Evolutionary conservation across 1,140 invertebrate species (phyloP), one percentile per base, ranked within the genome.

Genomic region (Chrysomallon squamiferum): DNA sequence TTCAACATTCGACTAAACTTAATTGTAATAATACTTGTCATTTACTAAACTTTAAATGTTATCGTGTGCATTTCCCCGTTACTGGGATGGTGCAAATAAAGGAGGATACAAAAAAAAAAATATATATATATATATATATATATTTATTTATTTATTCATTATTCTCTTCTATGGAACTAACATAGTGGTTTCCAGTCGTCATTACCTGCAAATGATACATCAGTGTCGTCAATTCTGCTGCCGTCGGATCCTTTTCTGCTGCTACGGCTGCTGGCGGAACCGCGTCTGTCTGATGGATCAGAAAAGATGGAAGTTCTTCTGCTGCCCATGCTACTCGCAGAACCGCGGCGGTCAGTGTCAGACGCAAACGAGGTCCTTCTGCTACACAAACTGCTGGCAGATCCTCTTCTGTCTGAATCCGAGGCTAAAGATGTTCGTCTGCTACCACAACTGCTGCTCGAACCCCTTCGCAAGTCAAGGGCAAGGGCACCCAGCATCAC

Each of bases 171-270:
- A n/a, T n/a, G n/a, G n/a, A n/a, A n/a, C n/a, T n/a, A n/a, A n/a
- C n/a, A n/a, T n/a, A n/a, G n/a, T n/a, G n/a, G n/a, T n/a, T n/a
- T n/a, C n/a, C n/a, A 45, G 22, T 29, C 27, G 32, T 30, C 49
- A 60, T 64, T 60, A 77, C 76, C 76, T 20, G 72, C 74, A 13
- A 76, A 62, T 22, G 70, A 66, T 15, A 73, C 72, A 32, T 78
- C 77, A 7, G 74, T 75, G 54, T 78, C 77, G 27, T 76, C 77
- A 52, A 74, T 71, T 54, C 73, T 62, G 45, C 74, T 78, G 13
- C 72, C 74, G 62, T 78, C 77, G 2, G 77, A 78, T 47, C 71
- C 72, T 60, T 76, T 78, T 18, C 74, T 61, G 25, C 77, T 78
- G 49, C 74, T 78, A 11, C 67, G 59, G 60, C 74, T 77, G 56